Percentiles rank a stretch among this genome's conserved stretches.
These are phyloP conservation scores for Amblyornis subalaris DNA, from an alignment of 2,113 vertebrate species.

Conservation along the genomic window DNA sequence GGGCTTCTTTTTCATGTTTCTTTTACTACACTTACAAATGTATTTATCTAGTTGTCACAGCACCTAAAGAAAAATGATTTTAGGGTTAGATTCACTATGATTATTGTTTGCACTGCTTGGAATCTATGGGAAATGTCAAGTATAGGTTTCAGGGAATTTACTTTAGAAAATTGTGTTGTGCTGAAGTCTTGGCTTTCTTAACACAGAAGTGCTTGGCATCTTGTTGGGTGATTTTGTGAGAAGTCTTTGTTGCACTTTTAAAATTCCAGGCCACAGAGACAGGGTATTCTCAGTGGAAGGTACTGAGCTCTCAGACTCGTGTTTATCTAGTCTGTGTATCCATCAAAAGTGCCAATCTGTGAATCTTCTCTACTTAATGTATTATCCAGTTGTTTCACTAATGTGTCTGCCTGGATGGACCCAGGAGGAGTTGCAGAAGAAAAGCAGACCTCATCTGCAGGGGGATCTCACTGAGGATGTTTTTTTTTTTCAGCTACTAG, in stretches of 20 bases:
- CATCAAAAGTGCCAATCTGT: background rate
- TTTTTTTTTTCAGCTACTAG: background rate
- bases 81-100: background rate
- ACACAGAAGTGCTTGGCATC: background rate
- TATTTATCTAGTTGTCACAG: background rate
- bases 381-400: background rate
- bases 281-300: background rate
- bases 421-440: background rate
- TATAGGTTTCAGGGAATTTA: background rate
- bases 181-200: background rate
- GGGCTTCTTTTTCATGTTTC: background rate
- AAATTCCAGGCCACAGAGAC: background rate
- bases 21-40: conserved; percentile 7
- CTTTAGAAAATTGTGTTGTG: background rate
- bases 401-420: background rate
- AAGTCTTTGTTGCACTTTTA: background rate
- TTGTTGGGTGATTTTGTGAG: background rate
- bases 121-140: background rate
- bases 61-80: background rate
- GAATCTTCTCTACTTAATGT: background rate
- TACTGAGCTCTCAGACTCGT: background rate
- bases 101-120: background rate
- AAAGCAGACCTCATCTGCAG: background rate
- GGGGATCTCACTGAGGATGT: background rate
- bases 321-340: background rate